phyloP scores from a whole-genome alignment of 2,888 invertebrate genomes.

The Platycheirus albimanus region DNA sequence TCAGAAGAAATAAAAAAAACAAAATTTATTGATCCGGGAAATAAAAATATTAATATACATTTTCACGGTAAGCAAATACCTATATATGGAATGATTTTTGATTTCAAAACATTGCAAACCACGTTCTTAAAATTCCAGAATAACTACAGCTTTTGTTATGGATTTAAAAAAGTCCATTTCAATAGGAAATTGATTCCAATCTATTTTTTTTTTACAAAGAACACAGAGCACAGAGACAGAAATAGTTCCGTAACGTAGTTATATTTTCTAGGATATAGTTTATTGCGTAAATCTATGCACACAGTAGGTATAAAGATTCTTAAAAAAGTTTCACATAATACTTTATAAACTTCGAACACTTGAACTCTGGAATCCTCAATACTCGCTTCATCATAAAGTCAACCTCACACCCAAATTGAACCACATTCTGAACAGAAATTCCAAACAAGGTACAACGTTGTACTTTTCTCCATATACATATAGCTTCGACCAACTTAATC shows the following conservation, averaged over 20 bases:
- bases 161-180: background rate
- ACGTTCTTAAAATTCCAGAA: too few relatives aligned
- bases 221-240: background rate
- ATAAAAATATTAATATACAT: too few relatives aligned
- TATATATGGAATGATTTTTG: background rate
- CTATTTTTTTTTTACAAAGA: background rate
- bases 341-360: slow-evolving; percentile 63
- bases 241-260: too few relatives aligned
- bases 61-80: background rate
- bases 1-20: too few relatives aligned
- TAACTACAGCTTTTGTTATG: background rate
- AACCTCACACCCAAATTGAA: slow-evolving; percentile 1
- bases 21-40: too few relatives aligned
- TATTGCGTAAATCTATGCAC: slow-evolving; percentile 56
- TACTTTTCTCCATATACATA: slow-evolving; percentile 13
- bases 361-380: slow-evolving; percentile 24
- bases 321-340: slow-evolving; percentile 70
- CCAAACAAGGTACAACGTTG: slow-evolving; percentile 25
- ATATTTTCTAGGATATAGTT: slow-evolving; percentile 18
- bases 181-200: slow-evolving; percentile 17
- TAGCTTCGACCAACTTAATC: slow-evolving; percentile 60
- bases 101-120: background rate
- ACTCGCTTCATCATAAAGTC: slow-evolving; percentile 9
- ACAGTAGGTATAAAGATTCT: slow-evolving; percentile 2
- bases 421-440: background rate